Evolutionary conservation across 2,113 vertebrate species (phyloP).

Genomic region (Castor canadensis): DNA sequence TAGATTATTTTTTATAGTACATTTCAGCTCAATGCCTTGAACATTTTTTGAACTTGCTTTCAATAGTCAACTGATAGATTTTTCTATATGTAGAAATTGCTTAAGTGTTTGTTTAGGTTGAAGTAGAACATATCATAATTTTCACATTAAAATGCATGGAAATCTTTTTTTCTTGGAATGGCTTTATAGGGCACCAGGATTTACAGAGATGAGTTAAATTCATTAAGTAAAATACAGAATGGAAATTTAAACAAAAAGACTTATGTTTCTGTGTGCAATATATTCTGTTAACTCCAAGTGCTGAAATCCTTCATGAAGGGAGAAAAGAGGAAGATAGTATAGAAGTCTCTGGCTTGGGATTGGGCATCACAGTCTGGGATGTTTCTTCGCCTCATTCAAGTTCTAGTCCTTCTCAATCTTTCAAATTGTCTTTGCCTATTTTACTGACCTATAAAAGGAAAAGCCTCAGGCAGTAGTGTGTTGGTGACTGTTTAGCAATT

Average conservation of each 20-base stretch:
- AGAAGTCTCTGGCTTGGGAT: background rate
- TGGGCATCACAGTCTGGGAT: background rate
- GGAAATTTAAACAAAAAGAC: background rate
- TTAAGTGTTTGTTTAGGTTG: background rate
- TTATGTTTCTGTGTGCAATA: background rate
- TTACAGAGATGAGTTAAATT: constrained; percentile 14
- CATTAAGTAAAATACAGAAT: background rate
- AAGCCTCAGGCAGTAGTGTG: background rate
- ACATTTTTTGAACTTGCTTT: background rate
- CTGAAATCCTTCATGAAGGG: background rate
- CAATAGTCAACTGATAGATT: background rate
- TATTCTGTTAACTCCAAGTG: background rate
- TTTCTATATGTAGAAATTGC: constrained; percentile 35
- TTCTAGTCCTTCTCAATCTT: background rate
- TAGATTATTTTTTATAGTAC: background rate
- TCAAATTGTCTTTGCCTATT: background rate
- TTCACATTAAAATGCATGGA: background rate
- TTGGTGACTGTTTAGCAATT: background rate
- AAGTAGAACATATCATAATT: background rate
- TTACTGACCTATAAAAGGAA: background rate
- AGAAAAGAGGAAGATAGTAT: background rate
- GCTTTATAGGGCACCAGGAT: background rate
- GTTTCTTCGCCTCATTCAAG: background rate
- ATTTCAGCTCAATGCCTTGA: background rate
- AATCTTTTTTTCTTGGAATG: background rate